Evolutionary conservation across 2,113 vertebrate species (phyloP).

Genomic region (Cercocebus atys): DNA sequence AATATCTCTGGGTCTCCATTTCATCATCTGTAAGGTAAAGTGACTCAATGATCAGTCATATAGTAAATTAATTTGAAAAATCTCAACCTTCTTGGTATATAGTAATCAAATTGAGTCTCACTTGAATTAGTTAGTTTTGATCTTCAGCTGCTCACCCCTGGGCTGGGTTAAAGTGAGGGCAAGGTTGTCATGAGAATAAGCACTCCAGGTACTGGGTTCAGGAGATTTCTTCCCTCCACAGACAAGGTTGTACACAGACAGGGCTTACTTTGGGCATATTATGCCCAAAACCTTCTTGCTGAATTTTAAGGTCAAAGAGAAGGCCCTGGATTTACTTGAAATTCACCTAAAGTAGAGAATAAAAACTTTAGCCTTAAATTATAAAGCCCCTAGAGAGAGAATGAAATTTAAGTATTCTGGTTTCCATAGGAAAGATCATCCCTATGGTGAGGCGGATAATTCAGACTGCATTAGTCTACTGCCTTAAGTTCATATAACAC

Average conservation of each 20-base stretch:
- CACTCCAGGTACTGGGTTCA: neutral
- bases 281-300: neutral
- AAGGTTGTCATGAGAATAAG: neutral
- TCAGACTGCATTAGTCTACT: neutral
- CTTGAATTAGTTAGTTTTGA: neutral
- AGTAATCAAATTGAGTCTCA: neutral
- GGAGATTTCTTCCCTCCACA: neutral
- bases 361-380: slow-evolving; percentile 16
- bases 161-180: neutral
- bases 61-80: neutral
- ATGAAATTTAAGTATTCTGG: neutral
- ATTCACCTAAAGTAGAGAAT: slow-evolving; percentile 6
- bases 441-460: neutral
- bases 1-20: neutral
- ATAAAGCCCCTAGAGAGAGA: neutral
- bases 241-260: neutral
- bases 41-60: neutral
- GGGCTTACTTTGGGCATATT: neutral
- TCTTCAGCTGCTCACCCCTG: neutral
- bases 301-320: neutral
- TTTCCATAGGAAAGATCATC: neutral
- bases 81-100: neutral
- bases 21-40: neutral
- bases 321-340: neutral
- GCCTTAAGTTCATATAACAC: neutral